Evolutionary conservation across 2,888 invertebrate species (phyloP).

Genomic region (Saturnia pavonia): DNA sequence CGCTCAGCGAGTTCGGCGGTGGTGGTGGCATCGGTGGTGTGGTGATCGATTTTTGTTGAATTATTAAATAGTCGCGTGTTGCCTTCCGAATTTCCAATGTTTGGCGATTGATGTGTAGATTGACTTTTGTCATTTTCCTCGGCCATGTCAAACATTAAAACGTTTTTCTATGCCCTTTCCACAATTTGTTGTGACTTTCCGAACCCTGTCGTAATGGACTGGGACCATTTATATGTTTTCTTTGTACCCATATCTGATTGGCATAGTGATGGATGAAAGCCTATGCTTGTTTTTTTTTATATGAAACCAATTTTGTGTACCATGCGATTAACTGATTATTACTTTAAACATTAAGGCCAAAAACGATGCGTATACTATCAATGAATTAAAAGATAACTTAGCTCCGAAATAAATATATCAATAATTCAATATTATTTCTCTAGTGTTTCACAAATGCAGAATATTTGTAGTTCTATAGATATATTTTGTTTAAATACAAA

Average conservation of each 20-base stretch:
- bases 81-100: slow-evolving; percentile 80
- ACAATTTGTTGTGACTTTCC: slow-evolving; percentile 65
- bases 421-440: neutral
- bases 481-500: slow-evolving; percentile 29
- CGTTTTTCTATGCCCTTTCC: slow-evolving; percentile 74
- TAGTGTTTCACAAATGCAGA: neutral
- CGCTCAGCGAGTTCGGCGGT: slow-evolving; percentile 39
- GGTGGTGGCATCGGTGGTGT: slow-evolving; percentile 51
- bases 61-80: slow-evolving; percentile 80
- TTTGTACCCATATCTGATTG: slow-evolving; percentile 67
- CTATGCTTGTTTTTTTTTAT: slow-evolving; percentile 57
- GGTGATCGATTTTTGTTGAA: slow-evolving; percentile 80
- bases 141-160: slow-evolving; percentile 78
- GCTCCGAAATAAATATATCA: neutral
- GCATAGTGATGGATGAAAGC: slow-evolving; percentile 70
- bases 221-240: slow-evolving; percentile 59
- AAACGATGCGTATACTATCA: no score
- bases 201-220: slow-evolving; percentile 69
- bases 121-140: slow-evolving; percentile 81
- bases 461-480: neutral
- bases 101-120: slow-evolving; percentile 82
- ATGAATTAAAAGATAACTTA: neutral
- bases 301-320: neutral
- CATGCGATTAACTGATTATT: neutral
- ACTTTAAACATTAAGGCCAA: no score